Percentiles rank a stretch among this genome's conserved stretches.
phyloP scores from a whole-genome alignment of 2,113 vertebrate species.

The Caracal caracal region DNA sequence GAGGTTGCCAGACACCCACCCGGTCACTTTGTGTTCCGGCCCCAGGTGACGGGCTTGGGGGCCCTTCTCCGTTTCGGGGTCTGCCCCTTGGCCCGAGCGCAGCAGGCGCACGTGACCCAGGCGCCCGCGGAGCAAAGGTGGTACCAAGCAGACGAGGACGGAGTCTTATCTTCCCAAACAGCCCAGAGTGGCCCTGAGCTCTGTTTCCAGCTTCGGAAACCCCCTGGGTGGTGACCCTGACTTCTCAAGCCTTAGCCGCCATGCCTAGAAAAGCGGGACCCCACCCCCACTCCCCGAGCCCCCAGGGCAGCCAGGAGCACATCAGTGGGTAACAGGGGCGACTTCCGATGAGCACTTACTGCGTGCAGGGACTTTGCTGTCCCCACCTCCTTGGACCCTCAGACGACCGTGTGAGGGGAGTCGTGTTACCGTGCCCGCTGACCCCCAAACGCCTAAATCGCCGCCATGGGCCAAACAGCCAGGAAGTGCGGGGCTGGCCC shows the following conservation, averaged over 20 bases:
- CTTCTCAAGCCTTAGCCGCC: not conserved
- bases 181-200: not conserved
- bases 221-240: fast-evolving
- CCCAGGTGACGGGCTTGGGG: no score
- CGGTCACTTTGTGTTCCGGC: not conserved
- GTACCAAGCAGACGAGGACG: fast-evolving
- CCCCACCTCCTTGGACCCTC: not conserved
- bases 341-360: fast-evolving
- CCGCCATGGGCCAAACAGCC: fast-evolving
- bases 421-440: fast-evolving
- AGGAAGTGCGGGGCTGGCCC: not conserved
- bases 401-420: not conserved
- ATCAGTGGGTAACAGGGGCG: not conserved
- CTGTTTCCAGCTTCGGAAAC: not conserved
- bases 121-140: fast-evolving
- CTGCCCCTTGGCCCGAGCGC: not conserved
- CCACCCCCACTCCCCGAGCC: not conserved
- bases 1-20: not conserved
- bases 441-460: fast-evolving
- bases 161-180: not conserved
- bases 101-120: not conserved
- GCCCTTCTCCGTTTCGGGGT: no score
- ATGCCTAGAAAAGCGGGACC: not conserved
- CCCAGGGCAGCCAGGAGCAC: not conserved
- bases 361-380: fast-evolving